These are phyloP conservation scores for Drosophila monieri DNA, from an alignment of 2,888 invertebrate species.

Conservation along the genomic window DNA sequence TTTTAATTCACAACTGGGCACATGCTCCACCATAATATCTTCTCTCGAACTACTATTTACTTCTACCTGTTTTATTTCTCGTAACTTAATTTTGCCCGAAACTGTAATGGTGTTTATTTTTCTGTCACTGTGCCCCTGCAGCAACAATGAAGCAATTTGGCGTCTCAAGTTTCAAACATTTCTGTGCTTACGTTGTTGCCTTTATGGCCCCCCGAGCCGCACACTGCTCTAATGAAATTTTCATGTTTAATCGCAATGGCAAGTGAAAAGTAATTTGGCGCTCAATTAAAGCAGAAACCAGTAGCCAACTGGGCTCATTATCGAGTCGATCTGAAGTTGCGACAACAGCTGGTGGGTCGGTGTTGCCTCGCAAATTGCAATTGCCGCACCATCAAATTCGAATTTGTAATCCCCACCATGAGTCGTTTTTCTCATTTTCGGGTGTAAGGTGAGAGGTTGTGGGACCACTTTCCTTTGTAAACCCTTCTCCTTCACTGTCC, in stretches of 20 bases:
- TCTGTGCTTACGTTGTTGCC: constrained; percentile 39
- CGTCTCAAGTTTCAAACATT: constrained; percentile 55
- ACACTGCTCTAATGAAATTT: constrained; percentile 62
- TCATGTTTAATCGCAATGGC: constrained; percentile 54
- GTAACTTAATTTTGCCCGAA: background rate
- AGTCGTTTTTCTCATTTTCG: background rate
- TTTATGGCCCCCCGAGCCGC: constrained; percentile 24
- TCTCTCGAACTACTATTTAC: background rate
- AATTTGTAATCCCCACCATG: constrained; percentile 32
- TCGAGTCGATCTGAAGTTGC: constrained; percentile 33
- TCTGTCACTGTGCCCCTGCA: constrained; percentile 12
- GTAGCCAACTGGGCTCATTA: constrained; percentile 50
- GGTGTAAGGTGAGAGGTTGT: constrained; percentile 25
- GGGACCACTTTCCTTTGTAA: constrained; percentile 17
- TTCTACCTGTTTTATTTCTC: background rate
- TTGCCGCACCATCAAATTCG: constrained; percentile 40
- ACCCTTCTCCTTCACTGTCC: constrained; percentile 1
- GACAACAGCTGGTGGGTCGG: constrained; percentile 4
- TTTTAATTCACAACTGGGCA: background rate
- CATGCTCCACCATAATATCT: background rate
- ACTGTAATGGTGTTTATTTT: constrained; percentile 9
- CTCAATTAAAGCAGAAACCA: constrained; percentile 61
- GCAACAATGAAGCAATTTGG: constrained; percentile 59
- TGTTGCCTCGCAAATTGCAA: constrained; percentile 35
- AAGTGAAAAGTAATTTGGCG: constrained; percentile 71